Evolutionary conservation across 2,888 invertebrate species (phyloP).

Genomic region (Drosophila eohydei): DNA sequence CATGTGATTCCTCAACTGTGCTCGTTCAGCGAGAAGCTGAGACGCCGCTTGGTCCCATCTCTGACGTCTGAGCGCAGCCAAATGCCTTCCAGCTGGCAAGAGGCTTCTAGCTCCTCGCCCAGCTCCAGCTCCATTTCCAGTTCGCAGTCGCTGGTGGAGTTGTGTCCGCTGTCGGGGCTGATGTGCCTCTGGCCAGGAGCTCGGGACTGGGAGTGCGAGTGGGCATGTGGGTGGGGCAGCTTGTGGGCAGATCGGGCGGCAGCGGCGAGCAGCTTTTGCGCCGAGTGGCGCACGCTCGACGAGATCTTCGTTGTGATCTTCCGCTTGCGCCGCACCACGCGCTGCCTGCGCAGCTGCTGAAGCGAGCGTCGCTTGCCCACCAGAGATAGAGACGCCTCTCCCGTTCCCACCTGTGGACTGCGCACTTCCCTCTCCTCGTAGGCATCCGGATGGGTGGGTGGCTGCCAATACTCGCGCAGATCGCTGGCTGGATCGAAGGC

Average conservation of each 20-base stretch:
- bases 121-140: slow-evolving; percentile 37
- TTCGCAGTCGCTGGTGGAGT: slow-evolving; percentile 80
- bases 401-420: slow-evolving; percentile 65
- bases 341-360: slow-evolving; percentile 79
- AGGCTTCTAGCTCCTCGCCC: slow-evolving; percentile 52
- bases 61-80: slow-evolving; percentile 60
- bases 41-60: slow-evolving; percentile 72
- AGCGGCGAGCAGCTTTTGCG: slow-evolving; percentile 72
- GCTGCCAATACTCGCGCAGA: slow-evolving; percentile 83
- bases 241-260: slow-evolving; percentile 49
- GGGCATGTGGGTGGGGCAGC: slow-evolving; percentile 20
- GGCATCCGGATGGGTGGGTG: slow-evolving; percentile 6
- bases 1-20: slow-evolving; percentile 38
- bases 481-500: slow-evolving; percentile 85
- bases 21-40: slow-evolving; percentile 58
- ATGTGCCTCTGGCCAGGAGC: slow-evolving; percentile 55
- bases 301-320: slow-evolving; percentile 71
- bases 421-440: slow-evolving; percentile 82
- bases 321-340: slow-evolving; percentile 82
- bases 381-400: neutral
- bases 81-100: slow-evolving; percentile 61
- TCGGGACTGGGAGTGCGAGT: neutral
- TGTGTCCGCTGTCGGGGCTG: slow-evolving; percentile 84
- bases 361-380: slow-evolving; percentile 38
- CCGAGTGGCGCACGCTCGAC: slow-evolving; percentile 76